These are phyloP conservation scores for Nixonia krombeini DNA, from an alignment of 1,140 invertebrate genomes.

Conservation along the genomic window DNA sequence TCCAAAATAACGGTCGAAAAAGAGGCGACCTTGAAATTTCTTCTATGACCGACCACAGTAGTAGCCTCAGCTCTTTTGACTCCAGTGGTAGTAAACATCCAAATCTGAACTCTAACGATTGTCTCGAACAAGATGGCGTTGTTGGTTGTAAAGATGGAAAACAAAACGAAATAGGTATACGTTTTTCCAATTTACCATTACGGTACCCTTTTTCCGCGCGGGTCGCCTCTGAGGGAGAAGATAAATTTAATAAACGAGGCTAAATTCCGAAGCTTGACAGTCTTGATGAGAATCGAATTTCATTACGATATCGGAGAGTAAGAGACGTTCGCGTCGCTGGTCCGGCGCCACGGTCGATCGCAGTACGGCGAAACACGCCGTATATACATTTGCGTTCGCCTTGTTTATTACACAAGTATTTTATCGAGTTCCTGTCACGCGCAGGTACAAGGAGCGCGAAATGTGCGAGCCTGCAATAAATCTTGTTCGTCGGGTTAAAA, in stretches of 20 bases:
- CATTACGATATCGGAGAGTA: conserved; percentile 33
- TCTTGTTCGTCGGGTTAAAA: conserved; percentile 47
- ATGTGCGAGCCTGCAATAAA: conserved; percentile 52
- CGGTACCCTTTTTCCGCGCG: no score
- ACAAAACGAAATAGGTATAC: no score
- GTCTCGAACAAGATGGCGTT: no score
- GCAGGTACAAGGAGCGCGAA: conserved; percentile 48
- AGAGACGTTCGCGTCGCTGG: conserved; percentile 30
- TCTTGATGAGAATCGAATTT: conserved; percentile 40
- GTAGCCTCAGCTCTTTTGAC: no score
- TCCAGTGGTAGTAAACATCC: no score
- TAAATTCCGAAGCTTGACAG: conserved; percentile 15
- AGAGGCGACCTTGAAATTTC: no score
- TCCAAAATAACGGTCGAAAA: no score
- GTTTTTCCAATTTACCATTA: no score
- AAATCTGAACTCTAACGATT: no score
- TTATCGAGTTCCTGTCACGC: conserved; percentile 64
- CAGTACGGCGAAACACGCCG: conserved; percentile 20
- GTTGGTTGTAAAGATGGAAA: no score
- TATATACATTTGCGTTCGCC: conserved; percentile 61
- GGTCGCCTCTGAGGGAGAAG: no score
- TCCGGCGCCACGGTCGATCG: conserved; percentile 14
- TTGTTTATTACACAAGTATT: conserved; percentile 64
- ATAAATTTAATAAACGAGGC: conserved; percentile 23
- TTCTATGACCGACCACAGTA: no score